Conservation (phyloP, 2,797 vertebrate genomes). For the Phoebastria nigripes region DNA sequence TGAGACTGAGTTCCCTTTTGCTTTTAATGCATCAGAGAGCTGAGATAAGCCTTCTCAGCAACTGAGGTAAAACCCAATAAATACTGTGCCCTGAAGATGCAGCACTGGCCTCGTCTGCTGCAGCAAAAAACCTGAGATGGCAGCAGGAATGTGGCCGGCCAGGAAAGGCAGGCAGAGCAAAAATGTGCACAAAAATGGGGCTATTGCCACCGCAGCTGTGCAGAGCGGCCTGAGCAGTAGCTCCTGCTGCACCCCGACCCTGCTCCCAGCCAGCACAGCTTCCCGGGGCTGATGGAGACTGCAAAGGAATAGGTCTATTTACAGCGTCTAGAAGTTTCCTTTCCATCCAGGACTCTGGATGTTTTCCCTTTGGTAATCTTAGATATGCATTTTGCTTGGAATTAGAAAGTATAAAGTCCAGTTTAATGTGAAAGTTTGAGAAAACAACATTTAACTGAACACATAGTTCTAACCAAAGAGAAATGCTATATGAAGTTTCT, state of each 20-base stretch:
- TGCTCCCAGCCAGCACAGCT: neutral
- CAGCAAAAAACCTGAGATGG: accelerated
- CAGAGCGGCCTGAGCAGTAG: neutral
- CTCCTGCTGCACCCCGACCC: accelerated
- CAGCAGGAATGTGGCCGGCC: accelerated
- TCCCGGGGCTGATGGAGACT: accelerated
- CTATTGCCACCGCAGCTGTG: neutral
- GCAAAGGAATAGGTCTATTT: neutral
- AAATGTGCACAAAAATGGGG: accelerated
- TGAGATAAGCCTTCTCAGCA: neutral
- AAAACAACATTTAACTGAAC: neutral
- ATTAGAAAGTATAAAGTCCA: neutral
- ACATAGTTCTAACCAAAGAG: neutral
- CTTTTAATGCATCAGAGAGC: neutral
- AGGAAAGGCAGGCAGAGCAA: neutral
- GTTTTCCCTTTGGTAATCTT: neutral
- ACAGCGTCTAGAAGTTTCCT: neutral
- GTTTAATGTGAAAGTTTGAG: neutral
- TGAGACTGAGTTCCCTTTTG: neutral
- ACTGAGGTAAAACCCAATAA: neutral
- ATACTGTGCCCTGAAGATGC: neutral
- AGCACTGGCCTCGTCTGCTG: neutral
- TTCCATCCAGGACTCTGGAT: neutral
- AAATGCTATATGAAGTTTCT: neutral
- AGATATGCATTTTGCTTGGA: neutral